phyloP scores from a whole-genome alignment of 2,888 invertebrate genomes.

The Clitarchus hookeri region DNA sequence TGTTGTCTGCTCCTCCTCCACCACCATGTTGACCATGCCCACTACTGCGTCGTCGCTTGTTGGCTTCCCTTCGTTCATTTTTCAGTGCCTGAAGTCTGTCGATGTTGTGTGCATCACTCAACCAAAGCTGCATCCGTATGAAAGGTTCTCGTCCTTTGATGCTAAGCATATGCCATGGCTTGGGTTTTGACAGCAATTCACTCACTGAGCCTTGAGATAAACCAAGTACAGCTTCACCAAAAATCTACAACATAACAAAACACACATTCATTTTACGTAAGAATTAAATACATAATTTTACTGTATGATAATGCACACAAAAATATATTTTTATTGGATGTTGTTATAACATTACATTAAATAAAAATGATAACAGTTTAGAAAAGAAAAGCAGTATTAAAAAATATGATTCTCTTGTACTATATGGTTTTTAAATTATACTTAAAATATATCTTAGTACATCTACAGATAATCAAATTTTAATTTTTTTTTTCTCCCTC shows the following conservation, averaged over 20 bases:
- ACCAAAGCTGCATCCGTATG: conserved; percentile 95
- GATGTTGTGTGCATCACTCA: conserved; percentile 93
- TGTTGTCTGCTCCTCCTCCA: conserved; percentile 83
- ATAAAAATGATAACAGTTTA: too few species aligned
- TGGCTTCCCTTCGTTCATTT: conserved; percentile 88
- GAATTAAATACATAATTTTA: too few species aligned
- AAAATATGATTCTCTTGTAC: too few species aligned
- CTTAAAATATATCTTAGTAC: too few species aligned
- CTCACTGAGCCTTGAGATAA: conserved; percentile 96
- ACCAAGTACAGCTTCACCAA: conserved; percentile 96
- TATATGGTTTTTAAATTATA: too few species aligned
- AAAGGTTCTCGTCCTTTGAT: conserved; percentile 97
- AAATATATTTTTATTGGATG: too few species aligned
- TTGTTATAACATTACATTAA: too few species aligned
- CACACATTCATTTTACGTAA: conserved; percentile 30
- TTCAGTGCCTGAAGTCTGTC: conserved; percentile 90
- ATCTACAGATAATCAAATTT: too few species aligned
- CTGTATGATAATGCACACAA: too few species aligned
- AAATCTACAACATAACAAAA: conserved; percentile 64
- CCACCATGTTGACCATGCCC: conserved; percentile 61
- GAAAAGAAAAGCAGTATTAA: too few species aligned
- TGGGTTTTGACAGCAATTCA: conserved; percentile 95
- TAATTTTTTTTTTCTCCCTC: too few species aligned
- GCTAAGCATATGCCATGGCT: conserved; percentile 99
- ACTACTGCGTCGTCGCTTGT: conserved; percentile 75